Conservation (phyloP, 2,888 invertebrate genomes). For the Drosophila quasianomalipes region DNA sequence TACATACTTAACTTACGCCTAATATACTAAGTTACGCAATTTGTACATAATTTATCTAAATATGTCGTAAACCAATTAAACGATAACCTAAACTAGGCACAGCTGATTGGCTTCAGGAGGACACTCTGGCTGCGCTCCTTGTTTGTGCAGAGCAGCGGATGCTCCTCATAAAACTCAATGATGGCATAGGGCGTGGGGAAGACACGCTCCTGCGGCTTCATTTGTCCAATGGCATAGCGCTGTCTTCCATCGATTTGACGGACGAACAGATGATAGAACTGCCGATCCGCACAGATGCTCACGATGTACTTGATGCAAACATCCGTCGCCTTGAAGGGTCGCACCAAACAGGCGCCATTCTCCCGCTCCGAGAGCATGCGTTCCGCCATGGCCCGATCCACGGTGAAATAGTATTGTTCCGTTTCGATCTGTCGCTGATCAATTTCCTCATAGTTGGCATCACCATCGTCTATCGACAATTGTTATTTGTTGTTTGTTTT, state of each 20-base stretch:
- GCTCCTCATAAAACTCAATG: conserved; percentile 83
- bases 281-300: conserved; percentile 81
- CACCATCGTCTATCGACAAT: conserved; percentile 69
- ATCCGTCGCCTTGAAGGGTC: conserved; percentile 83
- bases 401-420: conserved; percentile 83
- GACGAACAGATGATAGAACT: conserved; percentile 84
- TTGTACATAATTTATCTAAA: conserved; percentile 66
- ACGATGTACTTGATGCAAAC: conserved; percentile 84
- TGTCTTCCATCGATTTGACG: conserved; percentile 78
- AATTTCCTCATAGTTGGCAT: conserved; percentile 81
- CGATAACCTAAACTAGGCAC: conserved; percentile 59
- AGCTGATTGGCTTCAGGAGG: conserved; percentile 78
- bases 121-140: conserved; percentile 79
- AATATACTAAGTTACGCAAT: conserved; percentile 40
- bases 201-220: conserved; percentile 81
- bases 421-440: conserved; percentile 82
- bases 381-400: conserved; percentile 83
- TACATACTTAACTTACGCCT: conserved; percentile 7
- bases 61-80: conserved; percentile 56
- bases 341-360: conserved; percentile 84
- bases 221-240: conserved; percentile 82
- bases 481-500: background rate
- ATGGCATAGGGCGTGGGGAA: conserved; percentile 84
- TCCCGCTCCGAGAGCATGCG: conserved; percentile 79
- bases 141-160: conserved; percentile 84